Conservation (phyloP, 2,888 invertebrate genomes). For the Rhagophthalmus giganteus region DNA sequence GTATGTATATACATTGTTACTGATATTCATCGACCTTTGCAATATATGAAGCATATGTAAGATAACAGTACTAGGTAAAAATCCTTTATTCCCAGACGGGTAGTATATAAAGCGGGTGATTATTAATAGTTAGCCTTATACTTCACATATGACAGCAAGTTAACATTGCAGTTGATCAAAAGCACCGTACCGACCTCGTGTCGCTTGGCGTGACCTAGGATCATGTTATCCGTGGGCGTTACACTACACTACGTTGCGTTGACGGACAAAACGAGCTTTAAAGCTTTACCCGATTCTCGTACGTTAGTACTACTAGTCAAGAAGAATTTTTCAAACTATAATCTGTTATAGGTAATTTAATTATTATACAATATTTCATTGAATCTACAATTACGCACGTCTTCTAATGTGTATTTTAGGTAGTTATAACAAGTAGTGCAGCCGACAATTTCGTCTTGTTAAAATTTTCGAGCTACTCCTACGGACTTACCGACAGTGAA, state of each 20-base stretch:
- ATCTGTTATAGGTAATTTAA: too few relatives aligned
- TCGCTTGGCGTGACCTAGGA: constrained; percentile 18
- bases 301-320: too few relatives aligned
- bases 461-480: too few relatives aligned
- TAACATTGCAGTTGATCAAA: constrained; percentile 24
- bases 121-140: constrained; percentile 12
- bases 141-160: constrained; percentile 17
- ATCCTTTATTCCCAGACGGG: not conserved
- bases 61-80: too few relatives aligned
- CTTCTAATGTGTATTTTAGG: too few relatives aligned
- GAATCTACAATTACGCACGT: too few relatives aligned
- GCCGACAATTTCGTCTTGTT: too few relatives aligned
- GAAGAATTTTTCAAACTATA: too few relatives aligned
- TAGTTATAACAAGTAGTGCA: too few relatives aligned
- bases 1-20: too few relatives aligned
- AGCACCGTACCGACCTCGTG: constrained; percentile 22
- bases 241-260: constrained; percentile 2
- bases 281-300: constrained; percentile 14
- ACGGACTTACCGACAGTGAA: constrained; percentile 21
- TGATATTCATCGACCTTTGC: too few relatives aligned
- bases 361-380: too few relatives aligned
- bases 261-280: constrained; percentile 13
- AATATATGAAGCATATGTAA: constrained; percentile 3
- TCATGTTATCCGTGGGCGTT: constrained; percentile 18
- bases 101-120: constrained; percentile 9